A percentile compares a stretch with the other conserved stretches of the same genome.
phyloP scores from a whole-genome alignment of 2,888 invertebrate genomes.

The Chrysolina americana region DNA sequence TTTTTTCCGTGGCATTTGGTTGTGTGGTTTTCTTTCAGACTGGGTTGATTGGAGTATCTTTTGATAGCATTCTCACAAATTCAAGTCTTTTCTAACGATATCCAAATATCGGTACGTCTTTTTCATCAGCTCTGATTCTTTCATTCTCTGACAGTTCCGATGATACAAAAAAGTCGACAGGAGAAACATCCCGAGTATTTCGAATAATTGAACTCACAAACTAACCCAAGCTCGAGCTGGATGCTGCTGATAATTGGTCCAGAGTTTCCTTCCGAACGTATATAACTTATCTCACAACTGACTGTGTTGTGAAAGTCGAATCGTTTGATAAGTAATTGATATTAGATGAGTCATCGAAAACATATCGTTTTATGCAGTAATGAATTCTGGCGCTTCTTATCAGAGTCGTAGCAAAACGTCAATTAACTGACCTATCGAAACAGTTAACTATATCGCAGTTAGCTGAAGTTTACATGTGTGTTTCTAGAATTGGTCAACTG shows the following conservation, averaged over 20 bases:
- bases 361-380: conserved; percentile 4
- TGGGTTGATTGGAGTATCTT: no score
- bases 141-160: no score
- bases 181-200: no score
- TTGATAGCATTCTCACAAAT: no score
- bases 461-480: neutral
- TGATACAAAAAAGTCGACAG: no score
- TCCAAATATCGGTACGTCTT: no score
- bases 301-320: conserved; percentile 2
- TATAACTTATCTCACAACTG: neutral
- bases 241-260: conserved; percentile 10
- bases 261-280: neutral
- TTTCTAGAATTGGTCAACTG: conserved; percentile 15
- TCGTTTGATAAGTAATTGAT: conserved; percentile 3
- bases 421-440: conserved; percentile 21
- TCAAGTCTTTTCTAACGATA: no score
- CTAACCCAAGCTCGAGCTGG: neutral
- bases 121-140: no score
- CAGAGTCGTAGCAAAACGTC: conserved; percentile 15
- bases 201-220: no score
- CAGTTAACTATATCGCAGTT: conserved; percentile 15
- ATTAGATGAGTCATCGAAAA: conserved; percentile 17
- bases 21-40: no score
- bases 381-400: conserved; percentile 3
- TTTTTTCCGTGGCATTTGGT: no score